Evolutionary conservation across 2,797 vertebrate genomes (phyloP).

Genomic region (Dipus sagitta): DNA sequence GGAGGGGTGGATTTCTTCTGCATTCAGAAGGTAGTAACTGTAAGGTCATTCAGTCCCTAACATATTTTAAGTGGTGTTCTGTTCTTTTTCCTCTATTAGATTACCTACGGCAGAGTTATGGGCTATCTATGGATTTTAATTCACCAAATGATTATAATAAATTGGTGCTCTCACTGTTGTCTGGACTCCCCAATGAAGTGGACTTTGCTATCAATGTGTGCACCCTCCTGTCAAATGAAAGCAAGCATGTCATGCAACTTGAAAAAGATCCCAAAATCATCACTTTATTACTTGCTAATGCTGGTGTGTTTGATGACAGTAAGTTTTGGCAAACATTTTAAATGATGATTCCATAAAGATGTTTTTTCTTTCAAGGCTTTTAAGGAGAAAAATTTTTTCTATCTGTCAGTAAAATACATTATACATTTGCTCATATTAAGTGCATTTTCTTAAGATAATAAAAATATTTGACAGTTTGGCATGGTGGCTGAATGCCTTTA

Average conservation of each 20-base stretch:
- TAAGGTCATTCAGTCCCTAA: not conserved
- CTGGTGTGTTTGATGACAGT: conserved; percentile 99
- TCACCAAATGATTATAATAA: conserved; percentile 99
- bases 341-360: conserved; percentile 65
- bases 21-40: not conserved
- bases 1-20: not conserved
- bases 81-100: conserved; percentile 88
- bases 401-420: not conserved
- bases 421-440: conserved; percentile 39
- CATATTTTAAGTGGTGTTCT: not conserved
- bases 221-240: conserved; percentile 99
- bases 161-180: conserved; percentile 99
- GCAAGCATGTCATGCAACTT: conserved; percentile 99
- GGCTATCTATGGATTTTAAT: conserved; percentile 97
- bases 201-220: conserved; percentile 99
- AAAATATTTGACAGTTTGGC: too few species aligned
- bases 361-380: not conserved
- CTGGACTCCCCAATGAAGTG: conserved; percentile 99
- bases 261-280: conserved; percentile 99
- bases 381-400: not conserved
- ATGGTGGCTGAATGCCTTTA: too few species aligned
- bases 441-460: not conserved
- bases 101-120: conserved; percentile 99
- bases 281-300: conserved; percentile 97
- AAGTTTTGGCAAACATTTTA: conserved; percentile 85